Evolutionary conservation across 2,888 invertebrate species (phyloP), one percentile per base, ranked within the genome.

Genomic region (Lasius fuliginosus): DNA sequence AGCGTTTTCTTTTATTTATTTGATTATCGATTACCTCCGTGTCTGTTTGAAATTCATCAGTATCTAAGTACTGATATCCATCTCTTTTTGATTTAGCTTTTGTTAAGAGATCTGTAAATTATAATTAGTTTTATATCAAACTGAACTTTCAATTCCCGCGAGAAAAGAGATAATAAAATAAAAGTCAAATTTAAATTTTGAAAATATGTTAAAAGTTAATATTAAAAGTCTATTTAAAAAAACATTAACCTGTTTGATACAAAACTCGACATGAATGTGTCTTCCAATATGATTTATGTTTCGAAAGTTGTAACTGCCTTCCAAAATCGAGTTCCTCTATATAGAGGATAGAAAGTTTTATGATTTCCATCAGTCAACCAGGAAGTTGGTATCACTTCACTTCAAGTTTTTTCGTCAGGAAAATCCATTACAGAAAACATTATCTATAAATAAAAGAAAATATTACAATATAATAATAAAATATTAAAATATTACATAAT

Each of bases 81-180:
- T 58, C 58, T 58, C 27, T 58, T 58, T 58, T 27, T 58, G 4
- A 58, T 27, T 58, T 58, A 58, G 58, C 58, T 58, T 58, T 58
- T 58, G 58, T 5, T 58, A 58, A 58, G 9, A 8, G 4, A 58
- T 58, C 58, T 58, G 12, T 27, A 27, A 58, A 58, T 27, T 58
- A 58, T 56, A 58, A 27, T 58, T 58, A 58, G 8, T 58, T 58
- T 58, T 1, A 27, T 58, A 27, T 58, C 23, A 58, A 58, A 58
- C 15, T 15, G 1, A 58, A 12, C 12, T 58, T 58, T 40, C 11
- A 40, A 27, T 27, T 27, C 8, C 9, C 5, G 27, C 9, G 11
- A 40, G 40, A 58, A 27, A 58, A n/a, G n/a, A 58, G 27, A 58
- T 58, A 58, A 56, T 56, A 23, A 56, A 56, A 56, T n/a, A 56